Evolutionary conservation across 2,797 vertebrate genomes (phyloP), one percentile per base, ranked within the genome.

Genomic region (Scolopax bukidnonensis): DNA sequence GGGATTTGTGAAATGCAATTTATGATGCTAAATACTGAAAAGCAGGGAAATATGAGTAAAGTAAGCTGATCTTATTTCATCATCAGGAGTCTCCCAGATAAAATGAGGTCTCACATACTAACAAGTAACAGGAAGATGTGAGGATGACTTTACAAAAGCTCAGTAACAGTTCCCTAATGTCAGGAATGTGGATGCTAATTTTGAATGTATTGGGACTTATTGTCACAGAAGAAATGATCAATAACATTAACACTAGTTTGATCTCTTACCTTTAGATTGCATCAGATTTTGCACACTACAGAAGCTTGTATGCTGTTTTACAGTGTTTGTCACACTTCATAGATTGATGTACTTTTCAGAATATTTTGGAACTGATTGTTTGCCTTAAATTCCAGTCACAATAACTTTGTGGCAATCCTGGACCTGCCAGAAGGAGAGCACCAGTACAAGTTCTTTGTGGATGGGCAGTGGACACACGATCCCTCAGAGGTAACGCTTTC

Each of bases 391-490:
- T 82, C 32, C 96, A 99, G 99, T 98, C 98, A 99, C 94, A 99
- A 99, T 73, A 99, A 99, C 98, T 99, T 99, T 89, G 99, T 99
- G 90, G 99, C 98, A 11, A 98, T 99, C 78, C 96, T 99, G 97
- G 99, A 99, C 93, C 98, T 99, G 92, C 99, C 99, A 0, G 99
- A 99, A 98, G 99, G 99, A 71, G 99, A 99, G 93, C 99, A 99
- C 97, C 99, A 99, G 87, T 99, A 99, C 97, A 99, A 99, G 97
- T 99, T 99, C 92, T 98, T 98, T 14, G 99, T 99, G 74, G 99
- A 99, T 27, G 99, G 99, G 21, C 99, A 99, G 97, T 99, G 99
- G 99, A 99, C 98, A 3, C 98, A 99, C 7, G 99, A 99, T 95
- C 98, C 99, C 13, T 97, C 98, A 16, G 99, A 99, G 98, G 99